Conservation (phyloP, 2,797 vertebrate genomes). For the Xerus rutilus region DNA sequence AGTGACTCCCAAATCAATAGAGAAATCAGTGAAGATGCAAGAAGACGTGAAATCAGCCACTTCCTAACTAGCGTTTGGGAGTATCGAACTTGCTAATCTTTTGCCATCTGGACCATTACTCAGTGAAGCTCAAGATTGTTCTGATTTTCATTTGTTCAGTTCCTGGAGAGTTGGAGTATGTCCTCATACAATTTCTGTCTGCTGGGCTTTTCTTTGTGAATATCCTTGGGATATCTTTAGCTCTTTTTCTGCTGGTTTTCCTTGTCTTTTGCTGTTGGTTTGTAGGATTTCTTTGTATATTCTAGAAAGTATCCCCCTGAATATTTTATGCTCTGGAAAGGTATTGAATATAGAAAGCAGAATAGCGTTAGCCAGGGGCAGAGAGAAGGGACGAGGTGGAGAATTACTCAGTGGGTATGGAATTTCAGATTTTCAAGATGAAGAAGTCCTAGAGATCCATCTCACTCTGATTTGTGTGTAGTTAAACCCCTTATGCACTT, state of each 20-base stretch:
- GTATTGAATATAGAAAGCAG: not conserved
- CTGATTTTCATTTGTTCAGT: not conserved
- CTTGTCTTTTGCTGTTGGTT: not conserved
- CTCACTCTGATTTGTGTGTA: not conserved
- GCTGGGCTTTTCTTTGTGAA: not conserved
- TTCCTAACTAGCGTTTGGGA: not conserved
- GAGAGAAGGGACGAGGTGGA: not conserved
- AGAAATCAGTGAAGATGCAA: not conserved
- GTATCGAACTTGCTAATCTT: not conserved
- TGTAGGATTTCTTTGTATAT: conserved; percentile 29
- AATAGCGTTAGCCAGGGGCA: no score
- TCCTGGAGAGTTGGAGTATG: not conserved
- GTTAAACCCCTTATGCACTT: not conserved
- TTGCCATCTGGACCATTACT: not conserved
- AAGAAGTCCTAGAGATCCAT: no score
- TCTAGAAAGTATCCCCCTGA: conserved; percentile 28
- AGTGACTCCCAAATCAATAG: not conserved
- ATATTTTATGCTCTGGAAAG: conserved; percentile 56
- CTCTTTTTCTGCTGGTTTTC: conserved; percentile 31
- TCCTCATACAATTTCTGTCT: not conserved
- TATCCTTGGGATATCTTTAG: not conserved
- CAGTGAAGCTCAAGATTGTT: not conserved
- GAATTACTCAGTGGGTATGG: not conserved
- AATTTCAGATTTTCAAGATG: no score
- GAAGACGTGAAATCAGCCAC: not conserved